A percentile compares a stretch with the other conserved stretches of the same genome.
These are phyloP conservation scores for Coelopa pilipes DNA, from an alignment of 2,888 invertebrate genomes.

Conservation along the genomic window DNA sequence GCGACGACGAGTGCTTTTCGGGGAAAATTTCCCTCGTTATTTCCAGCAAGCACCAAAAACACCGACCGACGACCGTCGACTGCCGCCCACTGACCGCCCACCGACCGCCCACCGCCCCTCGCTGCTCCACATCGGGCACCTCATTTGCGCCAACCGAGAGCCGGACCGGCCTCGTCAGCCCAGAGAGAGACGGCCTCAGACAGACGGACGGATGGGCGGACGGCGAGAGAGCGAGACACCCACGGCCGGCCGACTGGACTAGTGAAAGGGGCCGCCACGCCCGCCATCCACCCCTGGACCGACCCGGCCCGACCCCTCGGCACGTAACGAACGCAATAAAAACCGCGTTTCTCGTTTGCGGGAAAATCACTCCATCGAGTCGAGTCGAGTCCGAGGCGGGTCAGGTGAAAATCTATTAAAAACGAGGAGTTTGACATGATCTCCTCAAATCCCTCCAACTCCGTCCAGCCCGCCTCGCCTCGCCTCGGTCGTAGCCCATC, in stretches of 20 bases:
- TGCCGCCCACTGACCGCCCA: too few relatives aligned
- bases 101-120: too few relatives aligned
- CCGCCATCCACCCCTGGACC: not conserved
- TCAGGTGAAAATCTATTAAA: conserved; percentile 3
- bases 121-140: too few relatives aligned
- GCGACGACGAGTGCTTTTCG: too few relatives aligned
- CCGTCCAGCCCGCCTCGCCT: not conserved
- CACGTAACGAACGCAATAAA: not conserved
- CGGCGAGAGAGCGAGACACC: too few relatives aligned
- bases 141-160: too few relatives aligned
- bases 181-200: too few relatives aligned
- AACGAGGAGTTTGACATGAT: conserved; percentile 5
- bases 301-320: not conserved
- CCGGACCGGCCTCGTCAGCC: too few relatives aligned
- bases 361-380: not conserved
- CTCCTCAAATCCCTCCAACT: not conserved
- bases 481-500: not conserved
- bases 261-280: not conserved
- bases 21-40: too few relatives aligned
- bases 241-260: not conserved
- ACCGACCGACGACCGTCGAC: too few relatives aligned
- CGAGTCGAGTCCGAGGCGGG: not conserved
- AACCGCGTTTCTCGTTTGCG: not conserved
- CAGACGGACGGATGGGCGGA: too few relatives aligned
- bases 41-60: too few relatives aligned